A percentile compares a stretch with the other conserved stretches of the same genome.
Conservation (phyloP, 2,797 vertebrate species). For the Sylvilagus floridanus region DNA sequence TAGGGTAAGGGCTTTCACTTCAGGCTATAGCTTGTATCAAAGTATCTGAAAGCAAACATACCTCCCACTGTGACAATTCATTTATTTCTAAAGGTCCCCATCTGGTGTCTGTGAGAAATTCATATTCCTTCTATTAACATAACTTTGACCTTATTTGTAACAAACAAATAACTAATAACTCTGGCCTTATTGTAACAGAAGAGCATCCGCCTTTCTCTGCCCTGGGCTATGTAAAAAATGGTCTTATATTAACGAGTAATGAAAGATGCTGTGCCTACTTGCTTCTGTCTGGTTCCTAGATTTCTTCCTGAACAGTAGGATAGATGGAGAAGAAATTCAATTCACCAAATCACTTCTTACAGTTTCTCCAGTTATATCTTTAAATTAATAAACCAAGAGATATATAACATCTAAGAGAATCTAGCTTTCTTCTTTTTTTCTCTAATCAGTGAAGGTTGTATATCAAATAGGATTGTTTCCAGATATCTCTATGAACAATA, state of each 20-base stretch:
- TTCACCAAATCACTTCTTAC: slow-evolving; percentile 29
- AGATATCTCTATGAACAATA: slow-evolving; percentile 27
- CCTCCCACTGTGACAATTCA: slow-evolving; percentile 70
- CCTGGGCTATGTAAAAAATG: slow-evolving; percentile 67
- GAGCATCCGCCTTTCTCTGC: slow-evolving; percentile 57
- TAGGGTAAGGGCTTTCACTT: neutral
- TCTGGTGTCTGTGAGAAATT: slow-evolving; percentile 77
- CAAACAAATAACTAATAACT: slow-evolving; percentile 79
- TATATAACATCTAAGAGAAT: neutral
- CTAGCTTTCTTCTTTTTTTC: neutral
- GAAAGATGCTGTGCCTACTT: slow-evolving; percentile 40
- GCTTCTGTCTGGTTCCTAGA: slow-evolving; percentile 42
- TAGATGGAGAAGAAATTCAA: slow-evolving; percentile 23
- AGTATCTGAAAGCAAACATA: slow-evolving; percentile 45
- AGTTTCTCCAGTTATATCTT: slow-evolving; percentile 17
- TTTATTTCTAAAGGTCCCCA: slow-evolving; percentile 80
- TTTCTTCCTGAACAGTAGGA: slow-evolving; percentile 45
- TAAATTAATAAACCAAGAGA: slow-evolving; percentile 23
- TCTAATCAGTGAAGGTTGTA: neutral
- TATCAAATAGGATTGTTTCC: neutral
- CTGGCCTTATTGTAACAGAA: slow-evolving; percentile 65
- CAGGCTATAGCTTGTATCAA: slow-evolving; percentile 43
- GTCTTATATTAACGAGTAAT: slow-evolving; percentile 61
- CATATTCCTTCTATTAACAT: slow-evolving; percentile 80
- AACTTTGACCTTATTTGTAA: slow-evolving; percentile 81